A percentile compares a stretch with the other conserved stretches of the same genome.
phyloP scores from a whole-genome alignment of 2,797 vertebrate genomes.

The Perodicticus potto region DNA sequence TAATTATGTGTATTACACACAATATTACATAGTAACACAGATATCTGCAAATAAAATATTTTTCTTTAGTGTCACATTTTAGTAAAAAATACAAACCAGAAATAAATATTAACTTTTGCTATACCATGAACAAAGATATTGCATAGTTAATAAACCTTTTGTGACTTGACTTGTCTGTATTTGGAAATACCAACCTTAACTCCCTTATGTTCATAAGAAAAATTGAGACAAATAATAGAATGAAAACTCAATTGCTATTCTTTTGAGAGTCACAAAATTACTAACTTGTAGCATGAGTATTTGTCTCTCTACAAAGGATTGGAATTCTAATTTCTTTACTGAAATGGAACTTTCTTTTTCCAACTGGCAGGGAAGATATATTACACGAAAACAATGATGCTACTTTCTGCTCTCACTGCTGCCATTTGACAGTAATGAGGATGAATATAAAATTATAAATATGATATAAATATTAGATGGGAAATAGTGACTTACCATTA shows the following conservation, averaged over 20 bases:
- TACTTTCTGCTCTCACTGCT: conserved; percentile 56
- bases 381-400: conserved; percentile 45
- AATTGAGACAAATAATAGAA: background rate
- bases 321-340: conserved; percentile 54
- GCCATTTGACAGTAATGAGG: conserved; percentile 57
- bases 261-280: conserved; percentile 56
- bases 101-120: background rate
- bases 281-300: conserved; percentile 28
- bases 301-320: background rate
- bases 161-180: background rate
- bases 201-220: conserved; percentile 31
- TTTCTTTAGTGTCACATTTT: conserved; percentile 35
- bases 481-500: conserved; percentile 72
- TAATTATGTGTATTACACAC: background rate
- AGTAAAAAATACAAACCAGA: background rate
- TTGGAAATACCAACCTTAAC: background rate
- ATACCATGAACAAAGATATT: background rate
- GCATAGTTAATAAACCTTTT: background rate
- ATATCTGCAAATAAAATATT: conserved; percentile 28
- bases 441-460: conserved; percentile 74
- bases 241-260: conserved; percentile 43
- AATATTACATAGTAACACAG: background rate
- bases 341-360: conserved; percentile 69
- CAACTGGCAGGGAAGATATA: conserved; percentile 46
- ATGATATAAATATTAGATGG: conserved; percentile 80